Conservation (phyloP, 2,113 vertebrate species). For the Myanophis thanlyinensis region DNA sequence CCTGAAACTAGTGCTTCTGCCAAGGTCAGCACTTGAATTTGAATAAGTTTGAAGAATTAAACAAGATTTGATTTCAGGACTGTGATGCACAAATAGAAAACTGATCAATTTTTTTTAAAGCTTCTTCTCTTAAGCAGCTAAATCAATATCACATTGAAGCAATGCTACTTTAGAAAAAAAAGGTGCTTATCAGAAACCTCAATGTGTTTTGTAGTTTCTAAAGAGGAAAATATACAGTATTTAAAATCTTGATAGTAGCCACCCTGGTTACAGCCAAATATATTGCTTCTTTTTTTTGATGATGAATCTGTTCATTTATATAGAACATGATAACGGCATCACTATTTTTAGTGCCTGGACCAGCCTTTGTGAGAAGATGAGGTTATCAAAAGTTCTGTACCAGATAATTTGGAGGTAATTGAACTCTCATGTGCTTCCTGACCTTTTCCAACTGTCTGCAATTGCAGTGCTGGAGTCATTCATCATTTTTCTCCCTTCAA, state of each 20-base stretch:
- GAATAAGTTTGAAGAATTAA: neutral
- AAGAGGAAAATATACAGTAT: constrained; percentile 8
- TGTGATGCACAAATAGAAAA: neutral
- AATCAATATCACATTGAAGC: constrained; percentile 17
- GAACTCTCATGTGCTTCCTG: constrained; percentile 43
- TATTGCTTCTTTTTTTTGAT: constrained; percentile 7
- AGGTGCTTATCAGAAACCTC: neutral
- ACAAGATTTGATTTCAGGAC: neutral
- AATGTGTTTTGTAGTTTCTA: neutral
- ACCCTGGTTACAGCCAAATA: neutral
- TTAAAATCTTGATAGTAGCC: constrained; percentile 7
- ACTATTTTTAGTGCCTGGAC: constrained; percentile 35
- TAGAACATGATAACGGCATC: constrained; percentile 26
- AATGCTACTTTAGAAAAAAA: neutral
- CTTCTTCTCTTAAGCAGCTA: neutral
- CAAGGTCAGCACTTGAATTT: neutral
- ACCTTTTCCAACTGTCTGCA: constrained; percentile 64
- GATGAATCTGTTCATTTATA: constrained; percentile 15
- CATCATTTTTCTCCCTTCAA: constrained; percentile 34
- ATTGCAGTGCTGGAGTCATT: constrained; percentile 50
- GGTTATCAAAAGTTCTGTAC: constrained; percentile 41
- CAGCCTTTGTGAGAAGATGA: constrained; percentile 52
- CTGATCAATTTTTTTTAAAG: constrained; percentile 20
- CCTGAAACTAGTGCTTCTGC: neutral
- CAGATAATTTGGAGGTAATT: constrained; percentile 57